Evolutionary conservation across 2,888 invertebrate genomes (phyloP).

Genomic region (Trichopria drosophilae): DNA sequence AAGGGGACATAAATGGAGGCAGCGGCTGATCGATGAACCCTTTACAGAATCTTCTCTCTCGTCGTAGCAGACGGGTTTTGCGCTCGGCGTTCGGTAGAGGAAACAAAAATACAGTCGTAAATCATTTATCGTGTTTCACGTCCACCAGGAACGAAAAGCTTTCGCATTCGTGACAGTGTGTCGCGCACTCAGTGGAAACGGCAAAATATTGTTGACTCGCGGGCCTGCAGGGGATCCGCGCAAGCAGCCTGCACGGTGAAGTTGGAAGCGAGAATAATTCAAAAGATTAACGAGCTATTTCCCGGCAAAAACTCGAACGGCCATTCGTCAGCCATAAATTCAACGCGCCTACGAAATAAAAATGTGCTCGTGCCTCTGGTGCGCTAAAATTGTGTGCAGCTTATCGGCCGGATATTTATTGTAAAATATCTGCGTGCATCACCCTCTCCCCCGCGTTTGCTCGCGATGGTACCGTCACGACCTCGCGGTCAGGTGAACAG

Average conservation of each 20-base stretch:
- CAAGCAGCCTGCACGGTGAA: slow-evolving; percentile 33
- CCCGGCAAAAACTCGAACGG: slow-evolving; percentile 47
- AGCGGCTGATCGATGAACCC: too few relatives aligned
- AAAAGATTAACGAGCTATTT: slow-evolving; percentile 53
- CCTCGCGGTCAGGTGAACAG: too few relatives aligned
- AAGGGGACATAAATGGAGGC: too few relatives aligned
- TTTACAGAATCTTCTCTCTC: too few relatives aligned
- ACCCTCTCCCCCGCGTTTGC: slow-evolving; percentile 26
- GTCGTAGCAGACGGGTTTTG: too few relatives aligned
- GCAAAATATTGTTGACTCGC: slow-evolving; percentile 37
- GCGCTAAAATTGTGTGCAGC: slow-evolving; percentile 45
- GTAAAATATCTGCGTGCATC: slow-evolving; percentile 51
- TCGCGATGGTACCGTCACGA: too few relatives aligned
- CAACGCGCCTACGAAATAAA: slow-evolving; percentile 47
- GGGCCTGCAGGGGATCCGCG: slow-evolving; percentile 25
- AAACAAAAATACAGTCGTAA: neutral
- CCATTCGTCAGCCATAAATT: slow-evolving; percentile 53
- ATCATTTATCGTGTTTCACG: slow-evolving; percentile 7
- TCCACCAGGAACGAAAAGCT: slow-evolving; percentile 1
- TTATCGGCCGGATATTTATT: slow-evolving; percentile 54
- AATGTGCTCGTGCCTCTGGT: slow-evolving; percentile 33
- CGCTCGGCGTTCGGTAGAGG: too few relatives aligned
- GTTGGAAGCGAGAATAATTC: slow-evolving; percentile 51
- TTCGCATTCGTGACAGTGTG: slow-evolving; percentile 2
- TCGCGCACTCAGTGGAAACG: slow-evolving; percentile 18